Evolutionary conservation across 2,797 vertebrate genomes (phyloP).

Genomic region (Triplophysa yarkandensis): DNA sequence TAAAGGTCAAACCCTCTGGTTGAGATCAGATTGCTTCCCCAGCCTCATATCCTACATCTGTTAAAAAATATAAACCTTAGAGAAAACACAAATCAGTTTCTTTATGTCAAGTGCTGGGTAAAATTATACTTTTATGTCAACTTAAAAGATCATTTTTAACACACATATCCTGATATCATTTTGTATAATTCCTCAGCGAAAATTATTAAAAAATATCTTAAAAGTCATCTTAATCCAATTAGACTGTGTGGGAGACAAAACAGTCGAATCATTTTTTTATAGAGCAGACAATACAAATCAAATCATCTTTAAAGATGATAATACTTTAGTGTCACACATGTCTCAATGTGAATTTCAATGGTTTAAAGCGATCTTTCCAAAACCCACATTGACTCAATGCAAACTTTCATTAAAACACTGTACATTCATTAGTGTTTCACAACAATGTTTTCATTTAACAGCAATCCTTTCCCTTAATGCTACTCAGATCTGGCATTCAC

Average conservation of each 20-base stretch:
- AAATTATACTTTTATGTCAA: no score
- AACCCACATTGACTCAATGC: no score
- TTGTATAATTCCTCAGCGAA: no score
- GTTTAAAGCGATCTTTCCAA: no score
- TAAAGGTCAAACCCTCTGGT: slow-evolving; percentile 27
- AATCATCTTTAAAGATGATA: not conserved
- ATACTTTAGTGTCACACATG: not conserved
- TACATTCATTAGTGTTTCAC: no score
- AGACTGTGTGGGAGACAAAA: not conserved
- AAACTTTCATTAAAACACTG: no score
- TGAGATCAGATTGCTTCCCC: slow-evolving; percentile 10
- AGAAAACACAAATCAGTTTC: not conserved
- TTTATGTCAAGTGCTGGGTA: not conserved
- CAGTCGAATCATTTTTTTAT: not conserved
- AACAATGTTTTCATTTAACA: no score
- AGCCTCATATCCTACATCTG: not conserved
- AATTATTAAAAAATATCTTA: no score
- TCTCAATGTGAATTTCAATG: not conserved
- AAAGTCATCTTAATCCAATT: not conserved
- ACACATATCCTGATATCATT: not conserved
- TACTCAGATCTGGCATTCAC: not conserved
- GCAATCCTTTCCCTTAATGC: no score
- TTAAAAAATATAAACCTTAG: not conserved
- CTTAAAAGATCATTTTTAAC: not conserved
- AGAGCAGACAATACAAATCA: not conserved